A percentile compares a stretch with the other conserved stretches of the same genome.
These are phyloP conservation scores for Microctonus brassicae DNA, from an alignment of 2,888 invertebrate genomes.

Conservation along the genomic window DNA sequence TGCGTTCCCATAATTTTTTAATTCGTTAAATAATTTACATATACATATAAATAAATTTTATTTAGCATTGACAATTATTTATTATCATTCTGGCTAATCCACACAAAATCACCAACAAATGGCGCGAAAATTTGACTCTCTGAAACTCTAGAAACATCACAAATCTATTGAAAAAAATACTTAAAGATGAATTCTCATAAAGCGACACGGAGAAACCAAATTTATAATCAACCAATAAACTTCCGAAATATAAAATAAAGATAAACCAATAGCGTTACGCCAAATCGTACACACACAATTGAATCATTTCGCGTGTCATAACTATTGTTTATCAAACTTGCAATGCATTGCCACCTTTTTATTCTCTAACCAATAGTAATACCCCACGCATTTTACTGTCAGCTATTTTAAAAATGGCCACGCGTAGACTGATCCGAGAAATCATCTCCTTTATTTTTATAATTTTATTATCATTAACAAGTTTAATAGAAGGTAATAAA, in stretches of 20 bases:
- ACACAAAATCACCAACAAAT: neutral
- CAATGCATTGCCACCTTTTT: neutral
- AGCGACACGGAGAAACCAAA: no score
- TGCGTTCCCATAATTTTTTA: constrained; percentile 57
- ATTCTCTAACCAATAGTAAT: constrained; percentile 38
- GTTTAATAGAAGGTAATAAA: constrained; percentile 46
- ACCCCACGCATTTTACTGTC: constrained; percentile 47
- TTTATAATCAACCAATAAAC: no score
- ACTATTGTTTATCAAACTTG: no score
- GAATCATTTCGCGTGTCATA: no score
- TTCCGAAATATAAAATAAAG: no score
- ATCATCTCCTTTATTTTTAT: constrained; percentile 45
- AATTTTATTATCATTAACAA: constrained; percentile 41
- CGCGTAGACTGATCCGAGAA: constrained; percentile 38
- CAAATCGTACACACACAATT: no score
- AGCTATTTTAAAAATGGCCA: constrained; percentile 55
- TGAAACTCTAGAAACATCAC: no score
- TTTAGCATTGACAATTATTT: neutral
- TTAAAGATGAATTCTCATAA: no score
- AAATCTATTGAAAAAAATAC: no score
- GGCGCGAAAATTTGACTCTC: neutral
- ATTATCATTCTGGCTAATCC: neutral
- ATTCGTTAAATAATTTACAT: neutral
- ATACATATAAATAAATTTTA: neutral
- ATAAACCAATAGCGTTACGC: no score